Evolutionary conservation across 2,797 vertebrate genomes (phyloP).

Genomic region (Scleropages formosus): DNA sequence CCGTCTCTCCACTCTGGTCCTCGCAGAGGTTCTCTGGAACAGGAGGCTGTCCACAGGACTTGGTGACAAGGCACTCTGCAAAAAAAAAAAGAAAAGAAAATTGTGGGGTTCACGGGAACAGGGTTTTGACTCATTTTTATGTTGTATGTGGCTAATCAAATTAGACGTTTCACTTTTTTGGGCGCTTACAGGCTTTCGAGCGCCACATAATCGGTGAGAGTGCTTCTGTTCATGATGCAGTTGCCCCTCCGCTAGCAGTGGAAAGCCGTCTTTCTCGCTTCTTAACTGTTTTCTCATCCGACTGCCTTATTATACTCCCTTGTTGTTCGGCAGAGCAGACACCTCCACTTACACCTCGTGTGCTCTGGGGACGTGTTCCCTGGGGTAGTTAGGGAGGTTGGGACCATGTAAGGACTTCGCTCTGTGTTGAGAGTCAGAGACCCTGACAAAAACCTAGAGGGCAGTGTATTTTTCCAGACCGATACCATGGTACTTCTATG

Average conservation of each 20-base stretch:
- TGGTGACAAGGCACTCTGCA: constrained; percentile 6
- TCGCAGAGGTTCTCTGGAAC: background rate
- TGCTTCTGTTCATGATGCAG: background rate
- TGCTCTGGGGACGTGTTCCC: background rate
- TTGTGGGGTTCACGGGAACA: background rate
- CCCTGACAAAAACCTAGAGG: no score
- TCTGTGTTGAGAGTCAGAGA: no score
- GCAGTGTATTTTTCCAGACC: no score
- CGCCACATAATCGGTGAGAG: background rate
- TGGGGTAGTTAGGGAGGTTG: background rate
- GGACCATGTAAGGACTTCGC: no score
- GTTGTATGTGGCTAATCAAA: background rate
- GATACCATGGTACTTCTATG: no score
- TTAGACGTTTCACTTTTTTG: background rate
- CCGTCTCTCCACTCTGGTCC: background rate
- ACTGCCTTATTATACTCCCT: no score
- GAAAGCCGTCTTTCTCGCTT: background rate
- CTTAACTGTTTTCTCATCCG: background rate
- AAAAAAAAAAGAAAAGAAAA: no score
- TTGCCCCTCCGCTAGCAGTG: background rate
- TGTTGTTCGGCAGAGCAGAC: background rate
- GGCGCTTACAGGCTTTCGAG: background rate
- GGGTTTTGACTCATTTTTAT: no score
- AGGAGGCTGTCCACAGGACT: background rate
- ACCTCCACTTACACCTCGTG: background rate